A percentile compares a stretch with the other conserved stretches of the same genome.
These are phyloP conservation scores for Rhinichthys klamathensis DNA, from an alignment of 2,113 vertebrate genomes.

Conservation along the genomic window DNA sequence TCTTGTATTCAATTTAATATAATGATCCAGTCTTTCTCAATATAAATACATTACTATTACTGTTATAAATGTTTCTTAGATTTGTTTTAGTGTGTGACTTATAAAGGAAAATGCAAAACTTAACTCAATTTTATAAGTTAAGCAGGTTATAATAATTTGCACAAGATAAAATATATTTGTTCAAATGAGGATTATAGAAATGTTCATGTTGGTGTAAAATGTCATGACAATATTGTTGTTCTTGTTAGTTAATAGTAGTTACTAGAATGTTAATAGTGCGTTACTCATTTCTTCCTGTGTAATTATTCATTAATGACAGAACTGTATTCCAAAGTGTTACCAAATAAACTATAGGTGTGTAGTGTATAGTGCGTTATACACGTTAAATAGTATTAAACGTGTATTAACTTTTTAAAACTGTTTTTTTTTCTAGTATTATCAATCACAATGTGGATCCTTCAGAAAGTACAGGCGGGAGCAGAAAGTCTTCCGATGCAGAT, in stretches of 20 bases:
- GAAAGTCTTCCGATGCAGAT: slow-evolving; percentile 66
- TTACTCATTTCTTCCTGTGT: too few relatives aligned
- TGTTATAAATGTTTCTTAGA: neutral
- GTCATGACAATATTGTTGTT: neutral
- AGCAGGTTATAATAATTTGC: neutral
- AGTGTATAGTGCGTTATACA: too few relatives aligned
- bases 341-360: too few relatives aligned
- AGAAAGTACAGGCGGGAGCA: slow-evolving; percentile 63
- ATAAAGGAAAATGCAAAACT: neutral
- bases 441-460: slow-evolving; percentile 68
- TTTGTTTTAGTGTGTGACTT: neutral
- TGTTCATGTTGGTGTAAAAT: neutral
- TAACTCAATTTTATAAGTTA: too few relatives aligned
- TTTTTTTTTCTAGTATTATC: neutral
- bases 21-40: neutral
- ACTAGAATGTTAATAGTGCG: too few relatives aligned
- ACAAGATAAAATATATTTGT: neutral
- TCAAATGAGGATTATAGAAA: neutral
- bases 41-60: neutral
- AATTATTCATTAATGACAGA: too few relatives aligned
- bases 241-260: too few relatives aligned
- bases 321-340: too few relatives aligned
- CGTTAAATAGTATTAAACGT: neutral
- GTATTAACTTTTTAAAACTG: too few relatives aligned
- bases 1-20: neutral